Conservation (phyloP, 2,797 vertebrate genomes). For the Allenopithecus nigroviridis region DNA sequence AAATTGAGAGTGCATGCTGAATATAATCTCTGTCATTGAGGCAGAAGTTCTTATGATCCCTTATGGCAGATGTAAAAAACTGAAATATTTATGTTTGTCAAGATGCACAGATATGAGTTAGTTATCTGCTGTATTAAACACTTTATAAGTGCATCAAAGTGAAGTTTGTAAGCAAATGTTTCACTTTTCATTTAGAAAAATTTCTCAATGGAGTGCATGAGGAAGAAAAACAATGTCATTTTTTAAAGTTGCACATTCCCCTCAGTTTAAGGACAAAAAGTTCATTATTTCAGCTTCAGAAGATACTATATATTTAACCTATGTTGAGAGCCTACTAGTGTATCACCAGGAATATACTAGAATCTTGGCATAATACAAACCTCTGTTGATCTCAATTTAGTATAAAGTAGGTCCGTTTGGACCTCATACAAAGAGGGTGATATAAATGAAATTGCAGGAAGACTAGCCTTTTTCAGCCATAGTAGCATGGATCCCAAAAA, state of each 20-base stretch:
- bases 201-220: background rate
- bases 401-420: background rate
- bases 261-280: background rate
- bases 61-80: background rate
- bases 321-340: background rate
- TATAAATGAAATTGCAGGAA: background rate
- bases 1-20: background rate
- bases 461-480: background rate
- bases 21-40: background rate
- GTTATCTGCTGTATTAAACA: background rate
- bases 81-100: constrained; percentile 7
- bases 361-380: constrained; percentile 15
- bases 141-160: background rate
- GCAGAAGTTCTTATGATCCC: background rate
- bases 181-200: constrained; percentile 43
- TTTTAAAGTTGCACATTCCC: background rate
- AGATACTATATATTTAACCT: background rate
- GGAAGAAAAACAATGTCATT: background rate
- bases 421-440: background rate
- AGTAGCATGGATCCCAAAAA: background rate
- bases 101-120: background rate
- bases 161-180: background rate
- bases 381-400: constrained; percentile 7
- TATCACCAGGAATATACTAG: constrained; percentile 12
- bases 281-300: background rate